Evolutionary conservation across 2,113 vertebrate genomes (phyloP).

Genomic region (Enhydra lutris): DNA sequence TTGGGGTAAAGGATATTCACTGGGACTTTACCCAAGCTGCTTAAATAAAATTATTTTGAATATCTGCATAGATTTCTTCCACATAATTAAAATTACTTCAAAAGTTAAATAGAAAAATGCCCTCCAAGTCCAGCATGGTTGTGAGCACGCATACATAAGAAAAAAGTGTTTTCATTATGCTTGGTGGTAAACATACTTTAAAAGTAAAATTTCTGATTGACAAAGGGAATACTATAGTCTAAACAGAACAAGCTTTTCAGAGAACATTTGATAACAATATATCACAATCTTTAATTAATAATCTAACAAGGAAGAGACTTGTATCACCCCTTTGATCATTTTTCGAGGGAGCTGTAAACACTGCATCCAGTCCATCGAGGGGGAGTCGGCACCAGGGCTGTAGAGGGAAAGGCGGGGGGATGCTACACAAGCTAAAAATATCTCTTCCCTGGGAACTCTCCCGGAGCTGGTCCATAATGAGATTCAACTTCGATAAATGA

Average conservation of each 20-base stretch:
- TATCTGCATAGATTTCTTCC: slow-evolving; percentile 60
- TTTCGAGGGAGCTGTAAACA: background rate
- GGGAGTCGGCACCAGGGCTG: background rate
- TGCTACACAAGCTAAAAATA: background rate
- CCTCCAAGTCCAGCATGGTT: slow-evolving; percentile 3
- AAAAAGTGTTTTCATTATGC: background rate
- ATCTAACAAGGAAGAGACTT: background rate
- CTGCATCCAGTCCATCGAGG: too few relatives aligned
- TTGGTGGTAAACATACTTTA: background rate
- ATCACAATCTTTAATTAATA: slow-evolving; percentile 25
- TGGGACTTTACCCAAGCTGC: slow-evolving; percentile 34
- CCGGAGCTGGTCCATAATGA: background rate
- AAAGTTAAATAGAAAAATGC: slow-evolving; percentile 46
- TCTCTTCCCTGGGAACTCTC: background rate
- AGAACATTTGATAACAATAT: background rate
- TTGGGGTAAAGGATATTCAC: slow-evolving; percentile 6
- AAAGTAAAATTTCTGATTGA: background rate
- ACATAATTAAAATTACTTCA: slow-evolving; percentile 60
- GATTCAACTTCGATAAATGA: slow-evolving; percentile 22
- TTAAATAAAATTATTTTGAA: slow-evolving; percentile 60
- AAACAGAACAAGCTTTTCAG: background rate
- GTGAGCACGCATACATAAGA: slow-evolving; percentile 37
- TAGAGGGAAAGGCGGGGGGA: background rate
- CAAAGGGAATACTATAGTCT: background rate
- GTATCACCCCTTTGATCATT: background rate